Evolutionary conservation across 2,888 invertebrate species (phyloP).

Genomic region (Malachius bipustulatus): DNA sequence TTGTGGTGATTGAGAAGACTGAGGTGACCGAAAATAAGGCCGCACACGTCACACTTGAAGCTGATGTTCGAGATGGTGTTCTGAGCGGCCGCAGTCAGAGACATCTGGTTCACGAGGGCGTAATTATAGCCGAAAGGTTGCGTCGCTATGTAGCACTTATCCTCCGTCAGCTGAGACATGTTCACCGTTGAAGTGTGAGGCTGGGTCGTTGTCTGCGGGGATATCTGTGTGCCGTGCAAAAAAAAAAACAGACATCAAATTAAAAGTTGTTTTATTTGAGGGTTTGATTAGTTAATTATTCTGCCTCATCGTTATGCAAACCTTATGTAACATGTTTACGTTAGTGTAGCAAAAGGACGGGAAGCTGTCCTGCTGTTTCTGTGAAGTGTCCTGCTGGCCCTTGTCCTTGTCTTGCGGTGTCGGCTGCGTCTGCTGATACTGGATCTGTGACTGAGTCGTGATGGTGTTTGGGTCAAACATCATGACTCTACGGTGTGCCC

Average conservation of each 20-base stretch:
- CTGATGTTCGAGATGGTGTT: slow-evolving; percentile 70
- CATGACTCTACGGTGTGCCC: too few species aligned
- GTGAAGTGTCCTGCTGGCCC: slow-evolving; percentile 24
- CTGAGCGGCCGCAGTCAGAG: slow-evolving; percentile 62
- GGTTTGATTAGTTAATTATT: too few species aligned
- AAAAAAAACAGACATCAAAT: too few species aligned
- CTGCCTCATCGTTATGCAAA: too few species aligned
- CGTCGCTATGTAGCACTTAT: slow-evolving; percentile 58
- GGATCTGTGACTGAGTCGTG: slow-evolving; percentile 35
- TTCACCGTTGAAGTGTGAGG: slow-evolving; percentile 45
- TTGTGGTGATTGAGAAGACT: slow-evolving; percentile 77
- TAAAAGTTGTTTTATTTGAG: too few species aligned
- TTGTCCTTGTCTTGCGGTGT: slow-evolving; percentile 31
- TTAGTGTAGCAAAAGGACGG: slow-evolving; percentile 60
- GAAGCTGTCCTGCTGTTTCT: slow-evolving; percentile 43
- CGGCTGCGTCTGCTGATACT: slow-evolving; percentile 31
- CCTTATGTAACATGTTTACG: slow-evolving; percentile 56
- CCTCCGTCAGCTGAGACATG: slow-evolving; percentile 56
- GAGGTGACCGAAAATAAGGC: slow-evolving; percentile 73
- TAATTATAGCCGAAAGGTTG: slow-evolving; percentile 71
- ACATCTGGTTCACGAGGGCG: slow-evolving; percentile 73
- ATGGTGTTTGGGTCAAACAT: slow-evolving; percentile 39
- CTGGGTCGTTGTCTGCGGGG: too few species aligned
- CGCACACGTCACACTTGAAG: slow-evolving; percentile 81
- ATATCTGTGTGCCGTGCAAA: too few species aligned